A percentile compares a stretch with the other conserved stretches of the same genome.
These are phyloP conservation scores for Gallinago paraguaiae DNA, from an alignment of 2,113 vertebrate species.

Conservation along the genomic window DNA sequence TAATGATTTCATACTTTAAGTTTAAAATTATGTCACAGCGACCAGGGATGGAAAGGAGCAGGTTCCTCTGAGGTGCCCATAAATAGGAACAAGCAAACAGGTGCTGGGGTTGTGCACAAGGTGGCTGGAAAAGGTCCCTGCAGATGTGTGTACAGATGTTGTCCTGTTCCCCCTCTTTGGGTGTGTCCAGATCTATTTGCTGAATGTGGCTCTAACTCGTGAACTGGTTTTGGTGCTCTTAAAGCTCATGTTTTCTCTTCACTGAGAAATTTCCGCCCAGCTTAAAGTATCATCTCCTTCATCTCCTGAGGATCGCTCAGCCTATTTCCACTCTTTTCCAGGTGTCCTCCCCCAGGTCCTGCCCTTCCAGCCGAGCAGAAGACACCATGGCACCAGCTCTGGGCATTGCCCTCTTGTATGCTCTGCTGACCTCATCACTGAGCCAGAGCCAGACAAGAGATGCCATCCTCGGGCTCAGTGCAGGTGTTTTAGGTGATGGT, in stretches of 20 bases:
- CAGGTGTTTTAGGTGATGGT: slow-evolving; percentile 41
- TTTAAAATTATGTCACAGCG: background rate
- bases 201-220: fast-evolving
- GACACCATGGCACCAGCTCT: slow-evolving; percentile 17
- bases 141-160: fast-evolving
- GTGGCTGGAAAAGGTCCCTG: background rate
- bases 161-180: fast-evolving
- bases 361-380: background rate
- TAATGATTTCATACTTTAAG: fast-evolving
- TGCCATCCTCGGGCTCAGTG: slow-evolving; percentile 41
- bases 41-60: background rate
- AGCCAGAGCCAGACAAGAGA: background rate
- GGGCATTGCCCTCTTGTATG: background rate
- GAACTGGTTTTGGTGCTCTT: background rate
- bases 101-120: background rate
- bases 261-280: background rate
- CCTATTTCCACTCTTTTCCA: background rate
- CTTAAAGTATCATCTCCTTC: fast-evolving
- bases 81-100: background rate
- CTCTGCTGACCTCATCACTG: background rate
- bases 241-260: background rate
- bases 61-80: background rate
- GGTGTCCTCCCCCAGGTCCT: background rate
- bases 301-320: background rate
- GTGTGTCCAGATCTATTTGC: background rate